Percentiles rank a stretch among this genome's conserved stretches.
Evolutionary conservation across 2,113 vertebrate genomes (phyloP).

Genomic region (Pogonocichla stellata): DNA sequence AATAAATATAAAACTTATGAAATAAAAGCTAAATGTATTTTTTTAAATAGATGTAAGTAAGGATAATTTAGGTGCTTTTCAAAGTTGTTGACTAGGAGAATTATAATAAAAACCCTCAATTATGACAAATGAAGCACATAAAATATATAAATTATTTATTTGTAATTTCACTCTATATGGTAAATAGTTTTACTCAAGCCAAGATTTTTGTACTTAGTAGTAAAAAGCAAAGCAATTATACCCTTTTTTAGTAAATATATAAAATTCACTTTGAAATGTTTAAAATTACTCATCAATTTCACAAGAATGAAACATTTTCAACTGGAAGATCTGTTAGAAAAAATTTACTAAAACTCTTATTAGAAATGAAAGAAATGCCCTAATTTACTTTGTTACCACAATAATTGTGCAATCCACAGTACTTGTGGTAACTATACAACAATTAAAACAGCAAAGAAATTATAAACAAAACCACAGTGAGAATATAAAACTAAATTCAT

Average conservation of each 20-base stretch:
- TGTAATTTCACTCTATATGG: not conserved
- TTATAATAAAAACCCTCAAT: not conserved
- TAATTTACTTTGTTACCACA: not conserved
- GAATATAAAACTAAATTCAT: not conserved
- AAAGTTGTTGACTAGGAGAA: not conserved
- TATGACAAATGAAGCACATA: not conserved
- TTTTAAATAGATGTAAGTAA: not conserved
- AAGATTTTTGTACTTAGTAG: not conserved
- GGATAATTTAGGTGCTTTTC: not conserved
- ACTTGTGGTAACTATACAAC: not conserved
- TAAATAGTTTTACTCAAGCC: not conserved
- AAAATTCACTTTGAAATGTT: not conserved
- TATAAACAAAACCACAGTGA: not conserved
- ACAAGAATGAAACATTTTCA: not conserved
- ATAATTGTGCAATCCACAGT: not conserved
- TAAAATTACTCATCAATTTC: not conserved
- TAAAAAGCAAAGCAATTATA: not conserved
- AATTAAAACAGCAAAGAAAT: not conserved
- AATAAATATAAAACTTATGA: not conserved
- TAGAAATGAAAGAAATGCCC: not conserved
- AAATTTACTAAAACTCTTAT: not conserved
- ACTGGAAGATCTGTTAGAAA: not conserved
- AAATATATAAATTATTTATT: not conserved
- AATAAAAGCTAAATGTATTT: not conserved
- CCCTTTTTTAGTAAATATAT: not conserved